Conservation (phyloP, 1,140 invertebrate genomes). For the Sitophilus oryzae region DNA sequence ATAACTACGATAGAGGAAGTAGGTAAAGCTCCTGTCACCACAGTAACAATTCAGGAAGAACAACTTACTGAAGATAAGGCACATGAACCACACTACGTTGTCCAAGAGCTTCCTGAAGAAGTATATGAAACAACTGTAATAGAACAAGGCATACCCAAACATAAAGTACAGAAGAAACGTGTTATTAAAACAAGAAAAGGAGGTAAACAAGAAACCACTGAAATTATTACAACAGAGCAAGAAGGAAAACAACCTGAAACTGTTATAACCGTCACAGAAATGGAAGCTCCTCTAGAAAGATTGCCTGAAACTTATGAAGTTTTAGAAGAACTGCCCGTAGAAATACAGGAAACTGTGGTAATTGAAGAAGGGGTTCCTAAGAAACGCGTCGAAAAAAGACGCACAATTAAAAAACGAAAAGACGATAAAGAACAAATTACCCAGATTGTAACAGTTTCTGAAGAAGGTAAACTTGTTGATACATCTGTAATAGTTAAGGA, state of each 20-base stretch:
- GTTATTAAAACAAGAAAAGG: conserved; percentile 40
- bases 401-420: conserved; percentile 22
- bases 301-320: not conserved
- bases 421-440: conserved; percentile 15
- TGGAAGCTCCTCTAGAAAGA: conserved; percentile 36
- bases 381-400: conserved; percentile 31
- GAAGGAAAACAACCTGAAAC: conserved; percentile 42
- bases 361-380: conserved; percentile 28
- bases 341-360: conserved; percentile 35
- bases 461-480: conserved; percentile 9
- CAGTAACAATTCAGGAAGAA: conserved; percentile 33
- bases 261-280: conserved; percentile 35
- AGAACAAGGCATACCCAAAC: conserved; percentile 33
- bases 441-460: conserved; percentile 7
- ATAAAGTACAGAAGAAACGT: conserved; percentile 36
- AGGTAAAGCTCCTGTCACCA: conserved; percentile 36
- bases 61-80: conserved; percentile 9
- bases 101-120: conserved; percentile 42
- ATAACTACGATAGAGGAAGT: conserved; percentile 39
- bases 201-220: conserved; percentile 36
- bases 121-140: conserved; percentile 28
- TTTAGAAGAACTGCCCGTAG: conserved; percentile 25
- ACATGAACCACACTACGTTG: conserved; percentile 27
- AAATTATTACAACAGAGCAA: conserved; percentile 41
- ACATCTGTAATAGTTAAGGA: conserved; percentile 25